Base-by-base conservation (phyloP, 2,888 invertebrate species). In the Lamproptera curius region DNA sequence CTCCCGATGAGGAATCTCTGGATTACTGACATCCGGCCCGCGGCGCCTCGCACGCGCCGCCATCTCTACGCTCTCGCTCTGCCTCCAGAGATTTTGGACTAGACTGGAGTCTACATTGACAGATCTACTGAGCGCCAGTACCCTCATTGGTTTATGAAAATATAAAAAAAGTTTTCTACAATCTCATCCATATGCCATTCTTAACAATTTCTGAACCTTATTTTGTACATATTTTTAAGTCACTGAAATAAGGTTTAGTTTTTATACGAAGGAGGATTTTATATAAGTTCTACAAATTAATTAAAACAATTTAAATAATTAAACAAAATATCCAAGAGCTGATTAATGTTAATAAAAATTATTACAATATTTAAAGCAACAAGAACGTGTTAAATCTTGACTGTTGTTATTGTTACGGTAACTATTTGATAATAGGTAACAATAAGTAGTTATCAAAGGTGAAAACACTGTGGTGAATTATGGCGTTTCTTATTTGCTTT, bases 1-100 rank as follows among this genome's bases (percentile, higher is more conserved):
- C 89, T 35, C 89, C 90, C 6, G 89, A 90, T 53, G 90, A 91
- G 50, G 89, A 90, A 47, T 90, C 91, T 36, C 73, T 91, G 76
- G 90, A 91, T 64, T 91, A 91, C 84, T 91, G 89, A 88, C 88
- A 88, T 61, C 84, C 83, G 79, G 88, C 88, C 65, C 88, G 88
- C 85, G 86, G 86, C 67, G 83, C 81, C 2, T 69, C 79, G 1
- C 80, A 76, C 60, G 84, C 84, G 67, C 85, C 85, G 84, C 84
- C 80, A 0, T 79, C 83, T 4, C 72, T 83, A 10, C 76, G 81
- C 53, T 88, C 86, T 5, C 71, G 87, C 41, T 80, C 82, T 44
- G 76, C 74, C 26, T 87, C 83, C 53, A 75, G 81, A 67, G 88
- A 84, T 54, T 70, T 80, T 10, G 77, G 81, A 42, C 67, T 86